Evolutionary conservation across 2,113 vertebrate species (phyloP).

Genomic region (Coryphaenoides rupestris): DNA sequence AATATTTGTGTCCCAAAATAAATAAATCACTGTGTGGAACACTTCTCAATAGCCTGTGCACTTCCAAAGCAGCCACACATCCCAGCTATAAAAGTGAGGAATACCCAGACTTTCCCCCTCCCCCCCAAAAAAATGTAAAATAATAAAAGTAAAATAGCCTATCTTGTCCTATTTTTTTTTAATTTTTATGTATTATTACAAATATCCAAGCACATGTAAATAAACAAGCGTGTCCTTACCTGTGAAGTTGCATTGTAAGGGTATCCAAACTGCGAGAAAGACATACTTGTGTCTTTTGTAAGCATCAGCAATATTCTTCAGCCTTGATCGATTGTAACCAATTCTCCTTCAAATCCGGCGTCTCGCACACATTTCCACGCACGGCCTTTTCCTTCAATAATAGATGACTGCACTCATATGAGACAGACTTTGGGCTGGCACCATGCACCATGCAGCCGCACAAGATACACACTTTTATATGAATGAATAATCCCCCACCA

Average conservation of each 20-base stretch:
- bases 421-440: conserved; percentile 74
- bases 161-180: conserved; percentile 12
- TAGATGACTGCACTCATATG: conserved; percentile 86
- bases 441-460: conserved; percentile 69
- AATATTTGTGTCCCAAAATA: conserved; percentile 62
- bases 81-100: background rate
- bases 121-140: background rate
- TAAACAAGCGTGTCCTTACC: conserved; percentile 76
- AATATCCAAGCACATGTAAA: background rate
- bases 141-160: background rate
- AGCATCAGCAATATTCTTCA: conserved; percentile 86
- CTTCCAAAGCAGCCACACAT: conserved; percentile 17
- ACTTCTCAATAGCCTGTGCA: conserved; percentile 30
- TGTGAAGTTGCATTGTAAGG: conserved; percentile 92
- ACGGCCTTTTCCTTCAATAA: conserved; percentile 84
- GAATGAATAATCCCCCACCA: conserved; percentile 76
- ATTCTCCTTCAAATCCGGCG: conserved; percentile 83
- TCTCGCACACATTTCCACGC: conserved; percentile 83
- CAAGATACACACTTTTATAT: conserved; percentile 79
- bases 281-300: conserved; percentile 89
- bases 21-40: conserved; percentile 43
- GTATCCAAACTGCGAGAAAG: conserved; percentile 97
- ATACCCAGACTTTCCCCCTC: background rate
- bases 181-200: conserved; percentile 10
- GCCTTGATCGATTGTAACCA: conserved; percentile 86